Base-by-base conservation (phyloP, 2,113 vertebrate genomes). In the Chaetura pelagica region DNA sequence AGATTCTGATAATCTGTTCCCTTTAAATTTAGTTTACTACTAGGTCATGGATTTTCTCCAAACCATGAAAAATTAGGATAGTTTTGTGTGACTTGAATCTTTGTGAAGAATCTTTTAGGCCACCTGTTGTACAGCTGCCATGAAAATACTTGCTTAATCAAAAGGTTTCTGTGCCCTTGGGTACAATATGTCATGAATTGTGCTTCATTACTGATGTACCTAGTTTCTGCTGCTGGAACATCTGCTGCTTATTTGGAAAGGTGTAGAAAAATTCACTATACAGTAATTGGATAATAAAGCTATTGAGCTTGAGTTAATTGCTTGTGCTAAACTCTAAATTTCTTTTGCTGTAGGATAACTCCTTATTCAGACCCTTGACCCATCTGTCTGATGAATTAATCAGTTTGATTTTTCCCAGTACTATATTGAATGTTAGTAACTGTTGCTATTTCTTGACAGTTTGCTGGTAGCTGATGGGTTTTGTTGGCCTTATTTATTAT, bases 131-230 rank as follows among this genome's bases (percentile, higher is more conserved):
- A 77, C 26, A 75, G 72, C 54, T 93, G 67, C 62, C 62, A 15
- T 80, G 74, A 93, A 94, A 96, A 87, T 62, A 79, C 29, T 84
- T 80, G n/a, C 51, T 97, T 95, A 95, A 94, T 91, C 91, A 90
- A 93, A 92, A 87, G 54, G n/a, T 64, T 85, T 87, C 62, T 83
- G 10, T 94, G 80, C 73, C 63, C 19, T 90, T 96, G 84, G 90
- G 77, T 95, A 44, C 86, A 90, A 80, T 96, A 94, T 95, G 79
- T 89, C 89, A 52, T 44, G 27, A 92, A 61, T 76, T 97, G 73
- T 87, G 63, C 88, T 95, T 93, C 78, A 68, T 93, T 96, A 89
- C 55, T 69, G 73, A 55, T 89, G 79, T 83, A 84, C 0, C 1
- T 8, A 49, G 23, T 80, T 96, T 91, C 49, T 91, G 66, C 49